Percentiles rank a stretch among this genome's conserved stretches.
Conservation (phyloP, 2,113 vertebrate species). For the Ceyx melanurus region DNA sequence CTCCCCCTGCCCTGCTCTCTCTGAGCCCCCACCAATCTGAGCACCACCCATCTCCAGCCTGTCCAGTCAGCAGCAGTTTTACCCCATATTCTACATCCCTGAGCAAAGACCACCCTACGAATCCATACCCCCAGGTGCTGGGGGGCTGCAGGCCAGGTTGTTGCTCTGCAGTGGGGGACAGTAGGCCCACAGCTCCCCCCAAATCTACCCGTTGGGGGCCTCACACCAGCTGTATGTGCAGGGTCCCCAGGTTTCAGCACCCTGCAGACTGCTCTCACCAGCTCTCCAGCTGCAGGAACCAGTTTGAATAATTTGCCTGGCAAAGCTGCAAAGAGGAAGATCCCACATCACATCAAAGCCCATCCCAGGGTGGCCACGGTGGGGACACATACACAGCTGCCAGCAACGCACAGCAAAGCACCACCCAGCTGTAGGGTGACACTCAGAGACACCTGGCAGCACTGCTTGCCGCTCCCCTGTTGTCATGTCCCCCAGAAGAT, state of each 20-base stretch:
- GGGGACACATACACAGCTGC: rapidly evolving
- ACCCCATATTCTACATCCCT: not conserved
- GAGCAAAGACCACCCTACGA: rapidly evolving
- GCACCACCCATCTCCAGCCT: too few species aligned
- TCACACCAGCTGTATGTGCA: rapidly evolving
- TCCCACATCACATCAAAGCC: rapidly evolving
- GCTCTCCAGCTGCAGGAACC: not conserved
- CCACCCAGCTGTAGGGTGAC: rapidly evolving
- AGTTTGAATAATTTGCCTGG: not conserved
- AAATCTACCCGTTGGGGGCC: rapidly evolving
- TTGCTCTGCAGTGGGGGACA: not conserved
- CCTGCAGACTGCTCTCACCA: rapidly evolving
- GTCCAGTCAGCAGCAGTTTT: not conserved
- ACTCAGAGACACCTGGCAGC: too few species aligned
- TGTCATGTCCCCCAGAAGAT: not conserved
- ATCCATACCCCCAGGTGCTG: rapidly evolving
- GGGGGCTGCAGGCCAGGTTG: not conserved
- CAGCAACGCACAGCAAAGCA: rapidly evolving
- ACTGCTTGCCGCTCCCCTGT: rapidly evolving
- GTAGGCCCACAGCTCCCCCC: not conserved
- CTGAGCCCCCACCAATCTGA: rapidly evolving
- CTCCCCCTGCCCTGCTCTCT: not conserved
- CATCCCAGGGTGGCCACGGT: rapidly evolving
- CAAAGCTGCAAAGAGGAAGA: not conserved
- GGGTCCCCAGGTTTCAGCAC: rapidly evolving